These are phyloP conservation scores for Andrena bicolor DNA, from an alignment of 2,888 invertebrate species.

Conservation along the genomic window DNA sequence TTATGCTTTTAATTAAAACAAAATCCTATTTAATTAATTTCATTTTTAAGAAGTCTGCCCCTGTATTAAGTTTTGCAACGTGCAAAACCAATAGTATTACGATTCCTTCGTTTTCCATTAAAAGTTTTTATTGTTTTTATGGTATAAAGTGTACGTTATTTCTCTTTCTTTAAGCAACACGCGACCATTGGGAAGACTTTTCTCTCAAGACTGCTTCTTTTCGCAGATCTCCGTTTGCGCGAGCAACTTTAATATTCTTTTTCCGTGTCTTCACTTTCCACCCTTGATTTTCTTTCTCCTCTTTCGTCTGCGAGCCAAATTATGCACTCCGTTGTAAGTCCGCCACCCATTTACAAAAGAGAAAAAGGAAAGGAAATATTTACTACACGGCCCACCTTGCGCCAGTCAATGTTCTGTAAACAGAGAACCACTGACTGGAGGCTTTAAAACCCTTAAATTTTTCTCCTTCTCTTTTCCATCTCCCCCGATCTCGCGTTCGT, in stretches of 20 bases:
- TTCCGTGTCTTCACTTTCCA: not conserved
- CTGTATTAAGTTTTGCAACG: too few species aligned
- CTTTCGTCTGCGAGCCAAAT: not conserved
- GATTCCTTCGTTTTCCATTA: too few species aligned
- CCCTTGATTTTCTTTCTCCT: not conserved
- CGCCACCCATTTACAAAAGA: not conserved
- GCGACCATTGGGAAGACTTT: not conserved
- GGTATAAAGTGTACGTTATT: too few species aligned
- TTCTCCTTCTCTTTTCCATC: constrained; percentile 55
- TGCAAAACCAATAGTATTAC: too few species aligned
- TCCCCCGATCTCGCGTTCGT: constrained; percentile 42
- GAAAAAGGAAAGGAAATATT: not conserved
- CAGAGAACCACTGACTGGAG: constrained; percentile 60
- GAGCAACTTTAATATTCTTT: not conserved
- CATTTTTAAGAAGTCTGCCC: too few species aligned
- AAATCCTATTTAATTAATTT: too few species aligned
- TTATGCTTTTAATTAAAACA: too few species aligned
- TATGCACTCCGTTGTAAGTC: not conserved
- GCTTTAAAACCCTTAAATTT: constrained; percentile 66
- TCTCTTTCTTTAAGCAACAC: not conserved
- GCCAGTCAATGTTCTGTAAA: not conserved
- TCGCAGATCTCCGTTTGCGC: too few species aligned
- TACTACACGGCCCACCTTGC: constrained; percentile 1
- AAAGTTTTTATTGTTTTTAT: too few species aligned
- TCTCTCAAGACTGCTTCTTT: not conserved